Evolutionary conservation across 2,888 invertebrate genomes (phyloP).

Genomic region (Pachymerium ferrugineum): DNA sequence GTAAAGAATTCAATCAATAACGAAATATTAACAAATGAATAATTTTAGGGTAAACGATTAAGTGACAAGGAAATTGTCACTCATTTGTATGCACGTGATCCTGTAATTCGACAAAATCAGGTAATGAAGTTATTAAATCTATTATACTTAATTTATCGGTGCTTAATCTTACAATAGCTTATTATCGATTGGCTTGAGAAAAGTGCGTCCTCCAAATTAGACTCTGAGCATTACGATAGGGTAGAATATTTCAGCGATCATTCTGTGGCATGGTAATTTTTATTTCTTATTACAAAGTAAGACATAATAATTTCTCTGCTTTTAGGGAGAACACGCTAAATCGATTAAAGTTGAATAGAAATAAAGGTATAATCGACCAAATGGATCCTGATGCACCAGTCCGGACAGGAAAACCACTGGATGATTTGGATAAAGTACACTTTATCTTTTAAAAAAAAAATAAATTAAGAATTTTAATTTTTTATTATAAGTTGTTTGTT

Average conservation of each 20-base stretch:
- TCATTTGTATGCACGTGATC: slow-evolving; percentile 56
- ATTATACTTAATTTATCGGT: background rate
- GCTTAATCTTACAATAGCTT: slow-evolving; percentile 51
- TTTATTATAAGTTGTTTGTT: background rate
- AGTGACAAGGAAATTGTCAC: slow-evolving; percentile 60
- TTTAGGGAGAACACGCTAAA: slow-evolving; percentile 77
- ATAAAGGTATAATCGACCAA: slow-evolving; percentile 55
- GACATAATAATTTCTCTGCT: background rate
- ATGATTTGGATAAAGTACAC: slow-evolving; percentile 67
- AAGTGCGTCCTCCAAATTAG: slow-evolving; percentile 59
- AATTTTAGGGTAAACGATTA: slow-evolving; percentile 44
- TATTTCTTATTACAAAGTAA: background rate
- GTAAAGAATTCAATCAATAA: background rate
- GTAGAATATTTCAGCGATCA: slow-evolving; percentile 72
- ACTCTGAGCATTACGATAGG: slow-evolving; percentile 48
- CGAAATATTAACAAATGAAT: background rate
- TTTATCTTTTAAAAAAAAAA: background rate
- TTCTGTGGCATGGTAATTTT: slow-evolving; percentile 65
- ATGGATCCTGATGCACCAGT: slow-evolving; percentile 87
- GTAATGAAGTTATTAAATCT: slow-evolving; percentile 38
- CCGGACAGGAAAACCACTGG: slow-evolving; percentile 68
- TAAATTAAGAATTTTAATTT: background rate
- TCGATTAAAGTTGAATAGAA: slow-evolving; percentile 55
- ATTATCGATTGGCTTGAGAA: slow-evolving; percentile 90
- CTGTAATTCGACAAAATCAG: slow-evolving; percentile 51